These are phyloP conservation scores for Liparis tanakae DNA, from an alignment of 2,797 vertebrate genomes.

Conservation along the genomic window DNA sequence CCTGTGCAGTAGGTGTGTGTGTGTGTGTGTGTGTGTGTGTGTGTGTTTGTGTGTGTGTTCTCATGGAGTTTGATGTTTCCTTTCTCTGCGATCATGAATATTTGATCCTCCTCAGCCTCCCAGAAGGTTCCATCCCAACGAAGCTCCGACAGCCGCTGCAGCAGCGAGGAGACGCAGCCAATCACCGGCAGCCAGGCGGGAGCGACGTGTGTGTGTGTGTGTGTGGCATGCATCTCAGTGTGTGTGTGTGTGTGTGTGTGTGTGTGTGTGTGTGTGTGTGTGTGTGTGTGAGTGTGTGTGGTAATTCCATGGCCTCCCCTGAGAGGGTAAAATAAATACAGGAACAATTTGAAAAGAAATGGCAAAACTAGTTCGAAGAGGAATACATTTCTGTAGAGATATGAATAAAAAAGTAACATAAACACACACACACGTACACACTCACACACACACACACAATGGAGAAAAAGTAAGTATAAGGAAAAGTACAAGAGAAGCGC, in stretches of 20 bases:
- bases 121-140: slow-evolving; percentile 66
- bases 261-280: background rate
- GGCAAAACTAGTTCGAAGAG: background rate
- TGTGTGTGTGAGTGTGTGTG: background rate
- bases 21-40: background rate
- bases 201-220: slow-evolving; percentile 4
- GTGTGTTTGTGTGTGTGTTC: background rate
- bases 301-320: slow-evolving; percentile 2
- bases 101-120: slow-evolving; percentile 69
- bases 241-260: background rate
- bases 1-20: background rate
- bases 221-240: too few relatives aligned
- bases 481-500: background rate
- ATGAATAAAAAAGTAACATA: background rate
- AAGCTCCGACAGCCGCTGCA: slow-evolving; percentile 40
- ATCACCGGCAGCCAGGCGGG: slow-evolving; percentile 29
- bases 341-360: background rate
- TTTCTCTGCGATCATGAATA: slow-evolving; percentile 75
- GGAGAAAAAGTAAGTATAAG: background rate
- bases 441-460: background rate
- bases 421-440: too few relatives aligned
- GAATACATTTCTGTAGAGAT: slow-evolving; percentile 1
- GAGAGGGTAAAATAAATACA: background rate
- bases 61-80: slow-evolving; percentile 58
- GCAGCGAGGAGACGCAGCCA: slow-evolving; percentile 27